Conservation (phyloP, 2,888 invertebrate genomes). For the Tachina lurida region DNA sequence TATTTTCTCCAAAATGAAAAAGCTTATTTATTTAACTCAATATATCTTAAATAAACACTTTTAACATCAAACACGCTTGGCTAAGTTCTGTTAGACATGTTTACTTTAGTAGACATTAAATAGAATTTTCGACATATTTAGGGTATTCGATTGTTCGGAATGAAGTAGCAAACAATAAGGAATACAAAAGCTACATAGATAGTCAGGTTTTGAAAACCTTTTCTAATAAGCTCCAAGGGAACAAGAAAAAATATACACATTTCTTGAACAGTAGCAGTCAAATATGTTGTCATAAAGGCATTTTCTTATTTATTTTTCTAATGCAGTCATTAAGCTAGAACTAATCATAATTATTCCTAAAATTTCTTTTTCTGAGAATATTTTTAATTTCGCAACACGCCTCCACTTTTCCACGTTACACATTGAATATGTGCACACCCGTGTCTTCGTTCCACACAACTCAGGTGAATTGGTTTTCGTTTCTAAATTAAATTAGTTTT, state of each 20-base stretch:
- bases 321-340: too few species aligned
- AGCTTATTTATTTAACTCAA: slow-evolving; percentile 33
- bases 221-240: too few species aligned
- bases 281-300: too few species aligned
- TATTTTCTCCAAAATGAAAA: slow-evolving; percentile 10
- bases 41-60: slow-evolving; percentile 58
- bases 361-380: too few species aligned
- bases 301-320: too few species aligned
- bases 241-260: too few species aligned
- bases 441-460: slow-evolving; percentile 20
- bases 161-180: background rate
- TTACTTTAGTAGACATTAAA: background rate
- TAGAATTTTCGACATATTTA: background rate
- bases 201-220: too few species aligned
- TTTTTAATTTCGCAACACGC: background rate
- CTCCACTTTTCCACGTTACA: background rate
- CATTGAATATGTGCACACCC: background rate
- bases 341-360: too few species aligned
- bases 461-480: slow-evolving; percentile 56
- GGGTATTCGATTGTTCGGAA: background rate
- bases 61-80: slow-evolving; percentile 39
- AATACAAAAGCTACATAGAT: background rate
- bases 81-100: slow-evolving; percentile 10
- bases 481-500: slow-evolving; percentile 30
- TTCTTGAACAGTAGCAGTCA: too few species aligned